Percentiles rank a stretch among this genome's conserved stretches.
Conservation (phyloP, 2,113 vertebrate genomes). For the Hiodon tergisus region DNA sequence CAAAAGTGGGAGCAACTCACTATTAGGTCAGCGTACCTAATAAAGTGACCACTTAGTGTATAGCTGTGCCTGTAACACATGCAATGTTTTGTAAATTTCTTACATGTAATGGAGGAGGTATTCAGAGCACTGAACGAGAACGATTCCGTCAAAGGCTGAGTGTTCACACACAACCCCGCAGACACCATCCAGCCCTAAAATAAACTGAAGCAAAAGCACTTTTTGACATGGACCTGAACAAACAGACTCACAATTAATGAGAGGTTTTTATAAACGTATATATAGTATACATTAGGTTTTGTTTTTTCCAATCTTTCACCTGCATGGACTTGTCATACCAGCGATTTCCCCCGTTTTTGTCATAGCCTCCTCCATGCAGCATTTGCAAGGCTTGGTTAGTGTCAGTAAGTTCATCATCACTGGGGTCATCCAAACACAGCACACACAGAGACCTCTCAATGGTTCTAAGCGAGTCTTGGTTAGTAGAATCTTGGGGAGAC, state of each 20-base stretch:
- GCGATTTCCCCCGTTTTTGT: constrained; percentile 81
- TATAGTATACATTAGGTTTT: no score
- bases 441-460: constrained; percentile 84
- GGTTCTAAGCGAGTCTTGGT: constrained; percentile 81
- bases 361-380: constrained; percentile 80
- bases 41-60: no score
- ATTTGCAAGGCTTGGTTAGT: constrained; percentile 76
- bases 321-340: constrained; percentile 98
- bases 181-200: constrained; percentile 80
- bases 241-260: no score
- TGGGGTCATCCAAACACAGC: constrained; percentile 80
- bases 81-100: constrained; percentile 41
- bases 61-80: no score
- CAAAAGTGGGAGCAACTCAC: background rate
- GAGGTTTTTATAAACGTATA: no score
- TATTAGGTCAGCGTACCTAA: no score
- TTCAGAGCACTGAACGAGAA: constrained; percentile 85
- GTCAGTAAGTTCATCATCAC: constrained; percentile 58
- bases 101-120: constrained; percentile 84
- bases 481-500: constrained; percentile 74
- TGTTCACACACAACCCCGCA: constrained; percentile 90
- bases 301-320: constrained; percentile 56
- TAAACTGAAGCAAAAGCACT: constrained; percentile 64
- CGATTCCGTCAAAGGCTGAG: constrained; percentile 87
- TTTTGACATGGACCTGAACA: no score